Evolutionary conservation across 2,797 vertebrate genomes (phyloP).

Genomic region (Acipenser ruthenus): DNA sequence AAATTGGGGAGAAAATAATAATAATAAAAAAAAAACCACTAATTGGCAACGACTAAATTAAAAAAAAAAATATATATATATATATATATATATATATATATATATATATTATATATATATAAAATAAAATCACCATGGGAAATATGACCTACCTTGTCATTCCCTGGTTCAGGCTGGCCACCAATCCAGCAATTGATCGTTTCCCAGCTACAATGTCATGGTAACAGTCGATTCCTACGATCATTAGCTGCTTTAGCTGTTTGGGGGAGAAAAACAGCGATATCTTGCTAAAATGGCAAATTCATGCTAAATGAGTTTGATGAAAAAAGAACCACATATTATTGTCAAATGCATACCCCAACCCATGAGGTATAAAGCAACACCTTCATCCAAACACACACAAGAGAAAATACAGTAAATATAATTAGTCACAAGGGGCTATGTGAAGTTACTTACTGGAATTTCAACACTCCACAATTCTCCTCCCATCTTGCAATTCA

Average conservation of each 20-base stretch:
- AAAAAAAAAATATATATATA: too few relatives aligned
- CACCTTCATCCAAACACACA: too few relatives aligned
- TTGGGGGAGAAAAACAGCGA: slow-evolving; percentile 55
- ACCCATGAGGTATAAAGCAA: neutral
- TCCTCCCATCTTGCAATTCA: slow-evolving; percentile 94
- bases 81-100: too few relatives aligned
- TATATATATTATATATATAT: too few relatives aligned
- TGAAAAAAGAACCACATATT: neutral
- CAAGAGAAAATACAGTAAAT: neutral
- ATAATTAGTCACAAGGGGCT: neutral
- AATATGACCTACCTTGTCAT: slow-evolving; percentile 73
- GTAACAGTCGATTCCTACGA: too few relatives aligned
- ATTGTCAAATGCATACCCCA: neutral
- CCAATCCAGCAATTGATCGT: too few relatives aligned
- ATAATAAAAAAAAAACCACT: too few relatives aligned
- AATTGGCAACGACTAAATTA: too few relatives aligned
- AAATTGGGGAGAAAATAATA: too few relatives aligned
- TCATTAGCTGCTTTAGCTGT: too few relatives aligned
- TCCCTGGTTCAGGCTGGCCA: slow-evolving; percentile 79
- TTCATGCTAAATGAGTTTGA: too few relatives aligned
- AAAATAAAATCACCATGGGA: neutral
- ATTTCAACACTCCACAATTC: slow-evolving; percentile 93
- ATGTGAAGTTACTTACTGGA: slow-evolving; percentile 60
- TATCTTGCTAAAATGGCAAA: slow-evolving; percentile 16
- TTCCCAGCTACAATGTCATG: too few relatives aligned